Evolutionary conservation across 2,113 vertebrate genomes (phyloP), one percentile per base, ranked within the genome.

Genomic region (Psammodynastes pulverulentus): DNA sequence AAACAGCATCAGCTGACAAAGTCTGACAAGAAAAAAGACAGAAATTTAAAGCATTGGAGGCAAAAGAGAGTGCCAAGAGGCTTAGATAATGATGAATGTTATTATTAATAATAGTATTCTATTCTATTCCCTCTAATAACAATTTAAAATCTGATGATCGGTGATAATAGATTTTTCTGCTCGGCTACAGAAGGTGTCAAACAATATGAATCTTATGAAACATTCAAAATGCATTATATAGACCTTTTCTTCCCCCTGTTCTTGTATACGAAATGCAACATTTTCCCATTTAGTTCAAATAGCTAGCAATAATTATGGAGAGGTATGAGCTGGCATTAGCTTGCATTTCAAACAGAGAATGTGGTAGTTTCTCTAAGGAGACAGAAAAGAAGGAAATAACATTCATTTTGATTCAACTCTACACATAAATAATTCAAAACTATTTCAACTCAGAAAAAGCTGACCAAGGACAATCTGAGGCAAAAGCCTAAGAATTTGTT

Each of bases 291-390:
- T 85, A 15, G 5, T 58, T 54, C 84, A 94, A 95, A 93, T 23
- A 48, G 92, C 94, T 94, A 90, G 91, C 95, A 67, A 87, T 92
- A 94, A 94, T 72, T 95, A 90, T 49, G 58, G 79, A 67, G 43
- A n/a, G 46, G 45, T 49, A 72, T 91, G 72, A 49, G 43, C 90
- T 95, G 58, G 24, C 90, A 95, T 95, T 94, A 94, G 58, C 58
- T 87, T 56, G 0, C 93, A 79, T 94, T 96, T 56, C 45, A 56
- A 88, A 94, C 19, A 79, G 15, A 95, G 87, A 51, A 93, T 53
- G 86, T 93, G 87, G 48, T 94, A 94, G 13, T 79, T 86, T 94
- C 39, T 95, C 86, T 97, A 89, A 95, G 89, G 90, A 96, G 95
- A 29, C 45, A n/a, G 46, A 48, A 86, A 91, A 58, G 92, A 94